Evolutionary conservation across 2,113 vertebrate genomes (phyloP).

Genomic region (Saccopteryx bilineata): DNA sequence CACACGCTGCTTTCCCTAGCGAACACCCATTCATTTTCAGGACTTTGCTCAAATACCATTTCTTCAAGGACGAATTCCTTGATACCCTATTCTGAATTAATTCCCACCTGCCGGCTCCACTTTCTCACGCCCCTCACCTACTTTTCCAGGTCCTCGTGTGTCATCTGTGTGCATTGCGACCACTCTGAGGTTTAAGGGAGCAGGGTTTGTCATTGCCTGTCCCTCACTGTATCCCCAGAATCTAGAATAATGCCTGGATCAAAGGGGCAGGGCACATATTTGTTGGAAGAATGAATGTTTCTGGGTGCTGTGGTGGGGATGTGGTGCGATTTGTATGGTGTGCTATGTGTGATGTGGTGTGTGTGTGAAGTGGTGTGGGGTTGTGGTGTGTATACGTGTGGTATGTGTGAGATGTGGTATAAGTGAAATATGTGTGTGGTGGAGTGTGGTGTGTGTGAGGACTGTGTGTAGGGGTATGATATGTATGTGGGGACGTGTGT

Average conservation of each 20-base stretch:
- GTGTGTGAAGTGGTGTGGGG: too few relatives aligned
- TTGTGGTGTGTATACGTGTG: neutral
- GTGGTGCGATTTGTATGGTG: neutral
- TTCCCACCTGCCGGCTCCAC: neutral
- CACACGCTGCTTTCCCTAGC: fast-evolving
- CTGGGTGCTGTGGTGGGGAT: neutral
- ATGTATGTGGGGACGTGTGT: neutral
- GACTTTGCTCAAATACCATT: neutral
- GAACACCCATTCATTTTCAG: neutral
- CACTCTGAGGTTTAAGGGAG: neutral
- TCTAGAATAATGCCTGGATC: neutral
- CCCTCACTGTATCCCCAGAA: neutral
- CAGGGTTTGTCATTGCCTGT: too few relatives aligned
- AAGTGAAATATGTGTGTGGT: neutral
- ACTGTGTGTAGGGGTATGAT: neutral
- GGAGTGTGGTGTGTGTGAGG: neutral
- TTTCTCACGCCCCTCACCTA: neutral
- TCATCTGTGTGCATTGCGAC: neutral
- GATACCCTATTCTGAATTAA: neutral
- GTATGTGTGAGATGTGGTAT: neutral
- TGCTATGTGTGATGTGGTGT: neutral
- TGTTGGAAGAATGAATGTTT: neutral
- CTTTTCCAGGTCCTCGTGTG: neutral
- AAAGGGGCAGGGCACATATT: neutral
- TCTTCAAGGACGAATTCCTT: neutral